Evolutionary conservation across 2,888 invertebrate genomes (phyloP).

Genomic region (Busseola fusca): DNA sequence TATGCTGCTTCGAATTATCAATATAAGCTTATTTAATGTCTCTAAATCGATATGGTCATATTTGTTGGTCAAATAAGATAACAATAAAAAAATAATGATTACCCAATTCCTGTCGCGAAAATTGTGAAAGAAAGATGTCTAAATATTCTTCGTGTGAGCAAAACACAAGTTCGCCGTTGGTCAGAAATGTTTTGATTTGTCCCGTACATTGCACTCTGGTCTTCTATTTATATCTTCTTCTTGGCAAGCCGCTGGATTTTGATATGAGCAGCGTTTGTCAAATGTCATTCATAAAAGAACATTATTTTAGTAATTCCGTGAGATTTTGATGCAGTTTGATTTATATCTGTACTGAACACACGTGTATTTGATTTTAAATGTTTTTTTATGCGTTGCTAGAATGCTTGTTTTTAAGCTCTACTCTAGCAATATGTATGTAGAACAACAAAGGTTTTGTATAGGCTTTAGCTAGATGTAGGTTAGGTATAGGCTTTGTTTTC

Average conservation of each 20-base stretch:
- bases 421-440: neutral
- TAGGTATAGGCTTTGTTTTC: neutral
- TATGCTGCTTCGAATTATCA: neutral
- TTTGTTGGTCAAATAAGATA: neutral
- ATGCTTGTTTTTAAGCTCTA: neutral
- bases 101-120: neutral
- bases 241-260: constrained; percentile 67
- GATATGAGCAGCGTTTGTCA: constrained; percentile 58
- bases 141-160: constrained; percentile 21
- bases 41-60: neutral
- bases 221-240: constrained; percentile 73
- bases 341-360: neutral
- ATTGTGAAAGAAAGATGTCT: neutral
- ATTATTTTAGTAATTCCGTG: neutral
- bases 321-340: constrained; percentile 1
- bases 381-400: neutral
- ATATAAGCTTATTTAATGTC: neutral
- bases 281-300: constrained; percentile 63
- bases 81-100: neutral
- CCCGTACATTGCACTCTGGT: constrained; percentile 75
- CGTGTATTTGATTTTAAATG: neutral
- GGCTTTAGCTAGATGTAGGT: too few relatives aligned
- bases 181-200: constrained; percentile 67
- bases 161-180: constrained; percentile 38
- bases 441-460: too few relatives aligned